Base-by-base conservation (phyloP, 2,797 vertebrate species). In the Thamnophis elegans region DNA sequence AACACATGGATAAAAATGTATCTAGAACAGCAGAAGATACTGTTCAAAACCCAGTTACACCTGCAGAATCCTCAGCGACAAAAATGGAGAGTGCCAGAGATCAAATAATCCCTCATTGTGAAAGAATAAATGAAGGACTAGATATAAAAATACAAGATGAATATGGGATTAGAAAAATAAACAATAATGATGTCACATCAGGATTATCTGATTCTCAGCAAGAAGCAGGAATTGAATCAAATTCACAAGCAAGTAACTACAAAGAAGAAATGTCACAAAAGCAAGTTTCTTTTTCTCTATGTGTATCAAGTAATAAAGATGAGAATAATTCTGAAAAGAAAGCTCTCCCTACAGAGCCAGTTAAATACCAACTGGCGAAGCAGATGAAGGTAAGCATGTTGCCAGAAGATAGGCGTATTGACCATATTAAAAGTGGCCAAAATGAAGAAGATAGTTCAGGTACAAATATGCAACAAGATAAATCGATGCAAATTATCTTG, bases 191-290 rank as follows among this genome's bases (percentile, higher is more conserved):
- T 18, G 18, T n/a, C 12, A 25, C 7, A n/a, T 51, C 60, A 8
- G 0, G 7, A 26, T 60, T 92, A 25, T 1, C 0, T 1, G 2
- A 25, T 1, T 11, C 68, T 60, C 47, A 85, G 60, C 60, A 1
- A 59, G 90, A 62, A 87, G 51, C 14, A 8, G 88, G 13, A 1
- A 14, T 0, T 0, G 90, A n/a, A 18, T 16, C 3, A 51, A 73
- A 6, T 6, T 26, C 51, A 51, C 91, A 90, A 53, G 62, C 88
- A 88, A 87, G 36, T 1, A 56, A n/a, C 28, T 55, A n/a, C 65
- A 89, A 91, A 85, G 28, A 93, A 7, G 47, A 62, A 51, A 47
- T 90, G 2, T 58, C 3, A 13, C 88, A 94, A n/a, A 91, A 73
- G 85, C 20, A 87, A 22, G 12, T 88, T 65, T 88, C 85, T 28